Conservation (phyloP, 1,140 invertebrate species). For the Carcinoscorpius rotundicauda region DNA sequence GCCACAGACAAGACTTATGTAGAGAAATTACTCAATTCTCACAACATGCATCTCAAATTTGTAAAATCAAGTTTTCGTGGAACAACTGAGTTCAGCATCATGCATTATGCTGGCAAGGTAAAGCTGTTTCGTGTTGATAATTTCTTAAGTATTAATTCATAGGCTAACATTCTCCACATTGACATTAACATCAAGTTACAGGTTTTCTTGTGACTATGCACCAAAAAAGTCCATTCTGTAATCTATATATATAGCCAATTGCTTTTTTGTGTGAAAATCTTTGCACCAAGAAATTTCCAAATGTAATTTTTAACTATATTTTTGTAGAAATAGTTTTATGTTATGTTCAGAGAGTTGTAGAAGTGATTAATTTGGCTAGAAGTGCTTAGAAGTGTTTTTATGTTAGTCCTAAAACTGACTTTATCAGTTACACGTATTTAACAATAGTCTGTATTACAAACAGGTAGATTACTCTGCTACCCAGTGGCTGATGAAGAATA, state of each 20-base stretch:
- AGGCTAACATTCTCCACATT: too few relatives aligned
- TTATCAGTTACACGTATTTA: too few relatives aligned
- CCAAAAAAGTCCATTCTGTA: too few relatives aligned
- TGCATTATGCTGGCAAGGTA: conserved; percentile 97
- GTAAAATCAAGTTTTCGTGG: conserved; percentile 95
- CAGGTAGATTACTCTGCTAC: conserved; percentile 87
- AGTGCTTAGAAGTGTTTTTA: too few relatives aligned
- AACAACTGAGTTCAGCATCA: conserved; percentile 89
- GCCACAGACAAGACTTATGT: conserved; percentile 98
- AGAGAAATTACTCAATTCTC: conserved; percentile 89
- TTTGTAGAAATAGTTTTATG: not conserved
- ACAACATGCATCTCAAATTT: conserved; percentile 92
- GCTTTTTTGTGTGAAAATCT: too few relatives aligned
- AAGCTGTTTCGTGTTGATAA: conserved; percentile 1
- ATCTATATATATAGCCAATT: too few relatives aligned
- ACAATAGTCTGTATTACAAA: conserved; percentile 4
- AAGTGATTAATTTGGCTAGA: too few relatives aligned
- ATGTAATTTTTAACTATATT: not conserved
- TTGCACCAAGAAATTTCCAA: too few relatives aligned
- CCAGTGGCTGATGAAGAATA: conserved; percentile 99
- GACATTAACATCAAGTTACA: too few relatives aligned
- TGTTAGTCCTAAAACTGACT: too few relatives aligned
- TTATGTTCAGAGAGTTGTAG: not conserved
- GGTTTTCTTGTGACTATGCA: too few relatives aligned
- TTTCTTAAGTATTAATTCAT: too few relatives aligned